Base-by-base conservation (phyloP, 2,888 invertebrate genomes). In the Enchytraeus crypticus region DNA sequence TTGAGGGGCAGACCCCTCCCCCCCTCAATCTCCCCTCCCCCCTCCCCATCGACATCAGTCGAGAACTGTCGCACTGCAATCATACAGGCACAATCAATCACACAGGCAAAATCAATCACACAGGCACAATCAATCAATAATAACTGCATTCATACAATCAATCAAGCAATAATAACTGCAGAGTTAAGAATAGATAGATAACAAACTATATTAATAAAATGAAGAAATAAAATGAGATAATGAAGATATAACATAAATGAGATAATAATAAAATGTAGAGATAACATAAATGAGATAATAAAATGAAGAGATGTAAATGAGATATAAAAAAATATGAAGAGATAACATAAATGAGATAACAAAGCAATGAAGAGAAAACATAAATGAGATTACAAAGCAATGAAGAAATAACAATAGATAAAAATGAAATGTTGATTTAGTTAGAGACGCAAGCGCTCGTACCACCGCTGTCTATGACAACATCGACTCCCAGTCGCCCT, bases 401-500 rank as follows among this genome's bases (percentile, higher is more conserved):
- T 38, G 38, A 38, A 38, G 11, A 38, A 38, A 18, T 38, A 18
- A 38, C 11, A 14, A 18, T 14, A 38, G 11, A 38, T 14, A 18
- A 14, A 18, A 38, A 18, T 38, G 38, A 38, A 14, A 23, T 11
- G 8, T 8, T 23, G n/a, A 23, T 11, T 23, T 14, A 21, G n/a
- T 11, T 11, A 49, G n/a, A n/a, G n/a, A n/a, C n/a, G n/a, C n/a
- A n/a, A 49, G n/a, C n/a, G n/a, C 5, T 18, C n/a, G n/a, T 8
- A 76, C 76, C 77, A 69, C 79, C 79, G 67, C 74, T 77, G 69
- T 81, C 81, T n/a, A 82, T 70, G 56, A 82, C 71, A 51, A 81
- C 73, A 69, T 81, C 80, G 0, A 80, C 80, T 23, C 82, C 81
- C 2, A 81, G 69, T 23, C 79, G 78, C 11, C 80, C 80, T 0